Evolutionary conservation across 1,140 invertebrate species (phyloP), one percentile per base, ranked within the genome.

Genomic region (Anastatus disparis): DNA sequence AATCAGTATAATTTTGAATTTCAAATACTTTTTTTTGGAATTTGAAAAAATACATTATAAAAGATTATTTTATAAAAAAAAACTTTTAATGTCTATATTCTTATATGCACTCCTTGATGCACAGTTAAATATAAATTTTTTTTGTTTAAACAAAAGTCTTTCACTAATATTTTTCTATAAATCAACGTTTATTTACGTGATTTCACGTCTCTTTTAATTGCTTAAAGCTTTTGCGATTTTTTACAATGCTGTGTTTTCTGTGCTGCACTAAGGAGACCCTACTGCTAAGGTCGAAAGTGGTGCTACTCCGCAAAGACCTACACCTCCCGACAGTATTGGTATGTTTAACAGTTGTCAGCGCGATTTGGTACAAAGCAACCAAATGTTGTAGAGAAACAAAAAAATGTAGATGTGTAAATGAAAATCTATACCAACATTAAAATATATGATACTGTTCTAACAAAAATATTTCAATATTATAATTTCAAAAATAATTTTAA

Each of bases 291-390:
- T 67, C 46, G 56, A 72, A 66, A 76, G 73, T 79, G 80, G 77
- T 74, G 72, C 74, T 77, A 78, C 76, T 71, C 84, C 84, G 59
- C 85, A 85, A 83, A 84, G 84, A 82, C 85, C 85, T 74, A 78
- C 82, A 80, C 85, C 85, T 76, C 84, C 85, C 72, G 74, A 79
- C 79, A 84, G 74, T 75, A 84, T 86, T 69, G 85, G 85, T 86
- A 86, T 75, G 85, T 85, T 74, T 40, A 31, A 65, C n/a, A 62
- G 48, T 42, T 61, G 31, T 69, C 58, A 62, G 27, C 58, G 67
- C 38, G 67, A 62, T 58, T 31, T 40, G 13, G 50, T 24, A n/a
- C n/a, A n/a, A n/a, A n/a, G n/a, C 22, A 17, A 26, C 31, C 24
- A 42, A 42, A 61, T 42, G 17, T 35, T 42, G 10, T 69, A 61